phyloP scores from a whole-genome alignment of 2,888 invertebrate genomes.

The Limenitis arthemis region DNA sequence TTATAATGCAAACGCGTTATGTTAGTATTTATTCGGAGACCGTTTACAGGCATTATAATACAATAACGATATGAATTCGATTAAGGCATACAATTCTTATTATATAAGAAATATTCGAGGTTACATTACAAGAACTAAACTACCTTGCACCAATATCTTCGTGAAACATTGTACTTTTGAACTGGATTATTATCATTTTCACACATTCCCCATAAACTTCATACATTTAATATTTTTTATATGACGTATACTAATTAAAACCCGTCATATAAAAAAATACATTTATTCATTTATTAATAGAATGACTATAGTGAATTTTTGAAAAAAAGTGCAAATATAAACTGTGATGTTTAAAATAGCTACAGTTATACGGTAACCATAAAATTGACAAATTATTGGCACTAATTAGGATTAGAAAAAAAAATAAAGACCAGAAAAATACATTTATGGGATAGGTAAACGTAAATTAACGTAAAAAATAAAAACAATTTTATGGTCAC shows the following conservation, averaged over 20 bases:
- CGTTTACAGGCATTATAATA: constrained; percentile 49
- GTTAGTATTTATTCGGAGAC: constrained; percentile 9
- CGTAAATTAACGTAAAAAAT: not conserved
- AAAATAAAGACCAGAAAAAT: not conserved
- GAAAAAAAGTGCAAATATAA: too few relatives aligned
- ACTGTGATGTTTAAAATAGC: too few relatives aligned
- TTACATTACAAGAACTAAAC: constrained; percentile 1
- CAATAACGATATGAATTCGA: constrained; percentile 68
- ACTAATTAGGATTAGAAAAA: too few relatives aligned
- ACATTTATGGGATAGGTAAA: not conserved
- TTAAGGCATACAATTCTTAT: constrained; percentile 70
- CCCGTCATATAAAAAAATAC: too few relatives aligned
- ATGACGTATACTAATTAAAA: too few relatives aligned
- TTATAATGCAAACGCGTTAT: constrained; percentile 37
- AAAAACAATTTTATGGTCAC: constrained; percentile 12
- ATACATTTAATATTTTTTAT: not conserved
- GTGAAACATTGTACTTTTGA: constrained; percentile 18
- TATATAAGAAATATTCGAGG: constrained; percentile 50
- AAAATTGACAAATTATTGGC: too few relatives aligned
- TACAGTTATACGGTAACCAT: too few relatives aligned
- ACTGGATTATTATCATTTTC: constrained; percentile 14
- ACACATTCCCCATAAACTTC: constrained; percentile 3
- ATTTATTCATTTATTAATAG: too few relatives aligned
- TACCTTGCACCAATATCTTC: constrained; percentile 16
- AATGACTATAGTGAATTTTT: too few relatives aligned